Percentiles rank a stretch among this genome's conserved stretches.
phyloP scores from a whole-genome alignment of 2,113 vertebrate species.

The Syngnathoides biaculeatus region DNA sequence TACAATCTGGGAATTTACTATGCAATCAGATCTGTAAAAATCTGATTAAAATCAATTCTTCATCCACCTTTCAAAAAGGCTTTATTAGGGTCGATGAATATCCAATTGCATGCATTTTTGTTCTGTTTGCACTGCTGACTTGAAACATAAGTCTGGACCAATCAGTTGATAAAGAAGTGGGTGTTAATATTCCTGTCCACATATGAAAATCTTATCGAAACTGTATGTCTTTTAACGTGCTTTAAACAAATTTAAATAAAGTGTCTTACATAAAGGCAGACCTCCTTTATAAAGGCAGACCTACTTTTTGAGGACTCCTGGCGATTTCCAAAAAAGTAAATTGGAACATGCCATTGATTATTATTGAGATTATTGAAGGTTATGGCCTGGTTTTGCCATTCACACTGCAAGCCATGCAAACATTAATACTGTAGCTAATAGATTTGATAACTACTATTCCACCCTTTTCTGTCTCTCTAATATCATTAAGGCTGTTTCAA shows the following conservation, averaged over 20 bases:
- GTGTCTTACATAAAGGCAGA: neutral
- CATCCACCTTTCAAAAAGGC: neutral
- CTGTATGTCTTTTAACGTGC: too few species aligned
- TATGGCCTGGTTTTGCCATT: neutral
- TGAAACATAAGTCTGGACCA: neutral
- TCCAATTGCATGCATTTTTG: neutral
- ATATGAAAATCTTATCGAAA: neutral
- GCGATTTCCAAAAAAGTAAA: slow-evolving; percentile 9
- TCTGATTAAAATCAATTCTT: neutral
- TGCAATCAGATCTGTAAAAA: neutral
- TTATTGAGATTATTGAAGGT: neutral
- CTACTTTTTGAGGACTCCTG: neutral
- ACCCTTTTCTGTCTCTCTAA: slow-evolving; percentile 47
- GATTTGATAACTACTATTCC: slow-evolving; percentile 38
- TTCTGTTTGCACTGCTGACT: neutral
- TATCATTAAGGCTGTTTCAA: slow-evolving; percentile 47
- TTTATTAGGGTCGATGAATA: neutral
- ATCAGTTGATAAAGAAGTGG: neutral
- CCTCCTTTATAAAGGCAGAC: neutral
- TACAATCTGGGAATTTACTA: neutral
- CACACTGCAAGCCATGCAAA: slow-evolving; percentile 20
- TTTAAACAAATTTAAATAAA: too few species aligned
- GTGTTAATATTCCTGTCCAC: neutral
- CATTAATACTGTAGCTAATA: slow-evolving; percentile 33
- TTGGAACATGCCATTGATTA: slow-evolving; percentile 1